These are phyloP conservation scores for Phylloscopus trochilus DNA, from an alignment of 2,113 vertebrate genomes.

Conservation along the genomic window DNA sequence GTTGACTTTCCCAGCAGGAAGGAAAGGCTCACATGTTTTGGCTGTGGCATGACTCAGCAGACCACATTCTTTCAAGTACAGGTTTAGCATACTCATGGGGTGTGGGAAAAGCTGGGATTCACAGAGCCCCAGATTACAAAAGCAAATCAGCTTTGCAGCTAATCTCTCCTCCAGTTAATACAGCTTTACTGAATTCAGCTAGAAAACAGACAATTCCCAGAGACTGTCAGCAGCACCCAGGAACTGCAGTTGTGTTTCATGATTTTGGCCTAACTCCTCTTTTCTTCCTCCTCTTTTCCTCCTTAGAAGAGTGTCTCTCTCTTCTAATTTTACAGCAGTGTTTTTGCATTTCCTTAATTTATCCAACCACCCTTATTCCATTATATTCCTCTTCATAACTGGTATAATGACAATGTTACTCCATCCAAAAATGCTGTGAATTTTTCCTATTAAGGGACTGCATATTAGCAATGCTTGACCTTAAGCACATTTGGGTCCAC, in stretches of 20 bases:
- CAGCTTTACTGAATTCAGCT: not conserved
- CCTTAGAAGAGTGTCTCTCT: too few relatives aligned
- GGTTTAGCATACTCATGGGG: not conserved
- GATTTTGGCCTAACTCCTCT: not conserved
- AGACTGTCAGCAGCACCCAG: not conserved
- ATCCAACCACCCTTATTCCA: not conserved
- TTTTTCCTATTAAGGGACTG: not conserved
- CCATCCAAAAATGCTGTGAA: not conserved
- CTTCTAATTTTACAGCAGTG: not conserved
- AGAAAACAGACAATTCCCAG: not conserved
- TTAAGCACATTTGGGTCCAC: not conserved
- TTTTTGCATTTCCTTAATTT: not conserved
- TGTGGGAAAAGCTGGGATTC: not conserved
- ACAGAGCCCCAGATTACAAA: not conserved
- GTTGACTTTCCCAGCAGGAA: not conserved
- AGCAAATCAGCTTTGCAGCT: constrained; percentile 24
- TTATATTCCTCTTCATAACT: not conserved
- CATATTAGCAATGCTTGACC: constrained; percentile 19
- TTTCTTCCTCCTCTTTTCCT: not conserved
- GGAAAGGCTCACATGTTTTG: not conserved
- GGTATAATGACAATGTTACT: not conserved
- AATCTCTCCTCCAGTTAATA: constrained; percentile 20
- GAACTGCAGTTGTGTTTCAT: not conserved
- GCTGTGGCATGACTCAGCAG: not conserved
- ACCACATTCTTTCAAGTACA: not conserved